Evolutionary conservation across 2,797 vertebrate species (phyloP), one percentile per base, ranked within the genome.

Genomic region (Labeo calbasu): DNA sequence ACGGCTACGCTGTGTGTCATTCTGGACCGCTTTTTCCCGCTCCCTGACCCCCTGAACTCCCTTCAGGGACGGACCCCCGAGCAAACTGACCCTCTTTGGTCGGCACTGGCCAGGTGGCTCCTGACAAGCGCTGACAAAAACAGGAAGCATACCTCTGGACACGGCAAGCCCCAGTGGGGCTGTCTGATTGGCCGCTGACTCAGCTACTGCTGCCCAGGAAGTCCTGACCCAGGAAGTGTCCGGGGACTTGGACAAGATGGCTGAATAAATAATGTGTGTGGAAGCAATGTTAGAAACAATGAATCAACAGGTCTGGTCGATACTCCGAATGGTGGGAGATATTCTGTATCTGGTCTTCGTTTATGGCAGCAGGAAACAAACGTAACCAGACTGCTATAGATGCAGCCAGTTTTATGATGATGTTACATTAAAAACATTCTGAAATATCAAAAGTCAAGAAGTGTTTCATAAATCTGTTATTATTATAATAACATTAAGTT

Each of bases 111-210:
- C 87, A 87, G 89, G 89, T 89, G 88, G 88, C 89, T 85, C 53
- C 85, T 90, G 89, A 89, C 89, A 89, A 86, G 73, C 69, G 0
- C 81, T 88, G 87, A 88, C 87, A 88, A 88, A 87, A 88, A 88
- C 86, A 89, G 86, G 87, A 89, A 71, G 86, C 81, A 68, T 76
- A 55, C 66, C 83, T 77, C 84, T 87, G 86, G 80, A 83, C 87
- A 79, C 15, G 65, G 84, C 82, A 65, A 86, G 84, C 79, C 80
- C 85, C 81, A 85, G 77, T 59, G 63, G 85, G 83, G 72, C 79
- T 75, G 72, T 77, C 80, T 87, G 88, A 87, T 87, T 85, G 85
- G 85, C 68, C 61, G 86, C 88, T 87, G 88, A 89, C 73, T 89
- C 88, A 89, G 88, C 86, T 65, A 40, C 66, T 83, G 46, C 79